These are phyloP conservation scores for Champsocephalus esox DNA, from an alignment of 2,797 vertebrate species.

Conservation along the genomic window DNA sequence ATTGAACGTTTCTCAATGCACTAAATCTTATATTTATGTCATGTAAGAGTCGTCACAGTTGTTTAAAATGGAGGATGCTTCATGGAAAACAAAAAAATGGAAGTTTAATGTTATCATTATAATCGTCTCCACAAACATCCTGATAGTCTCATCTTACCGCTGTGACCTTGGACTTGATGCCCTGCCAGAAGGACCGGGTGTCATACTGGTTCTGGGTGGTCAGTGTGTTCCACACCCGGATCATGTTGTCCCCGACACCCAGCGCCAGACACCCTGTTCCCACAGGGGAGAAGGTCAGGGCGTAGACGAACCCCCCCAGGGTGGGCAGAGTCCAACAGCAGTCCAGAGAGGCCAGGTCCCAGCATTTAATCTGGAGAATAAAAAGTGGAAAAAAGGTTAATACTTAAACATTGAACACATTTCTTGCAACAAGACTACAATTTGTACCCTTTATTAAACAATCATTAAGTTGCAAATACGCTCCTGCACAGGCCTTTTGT, in stretches of 20 bases:
- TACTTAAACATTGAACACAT: too few species aligned
- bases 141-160: slow-evolving; percentile 84
- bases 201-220: slow-evolving; percentile 91
- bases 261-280: slow-evolving; percentile 91
- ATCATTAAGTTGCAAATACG: too few species aligned
- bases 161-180: slow-evolving; percentile 96
- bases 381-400: not conserved
- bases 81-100: not conserved
- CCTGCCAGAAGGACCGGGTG: slow-evolving; percentile 93
- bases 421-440: not conserved
- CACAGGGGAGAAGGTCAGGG: slow-evolving; percentile 92
- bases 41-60: not conserved
- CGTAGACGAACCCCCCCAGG: slow-evolving; percentile 93
- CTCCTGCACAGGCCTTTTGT: too few species aligned
- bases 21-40: not conserved
- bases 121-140: slow-evolving; percentile 6
- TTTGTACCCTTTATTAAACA: too few species aligned
- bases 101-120: not conserved
- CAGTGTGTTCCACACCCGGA: slow-evolving; percentile 94
- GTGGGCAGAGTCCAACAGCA: slow-evolving; percentile 95
- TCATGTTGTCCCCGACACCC: slow-evolving; percentile 94
- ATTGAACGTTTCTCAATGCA: not conserved
- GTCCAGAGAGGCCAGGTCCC: slow-evolving; percentile 90
- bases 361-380: slow-evolving; percentile 91
- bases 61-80: not conserved